Percentiles rank a stretch among this genome's conserved stretches.
Conservation (phyloP, 1,140 invertebrate species). For the Leptopilina clavipes region DNA sequence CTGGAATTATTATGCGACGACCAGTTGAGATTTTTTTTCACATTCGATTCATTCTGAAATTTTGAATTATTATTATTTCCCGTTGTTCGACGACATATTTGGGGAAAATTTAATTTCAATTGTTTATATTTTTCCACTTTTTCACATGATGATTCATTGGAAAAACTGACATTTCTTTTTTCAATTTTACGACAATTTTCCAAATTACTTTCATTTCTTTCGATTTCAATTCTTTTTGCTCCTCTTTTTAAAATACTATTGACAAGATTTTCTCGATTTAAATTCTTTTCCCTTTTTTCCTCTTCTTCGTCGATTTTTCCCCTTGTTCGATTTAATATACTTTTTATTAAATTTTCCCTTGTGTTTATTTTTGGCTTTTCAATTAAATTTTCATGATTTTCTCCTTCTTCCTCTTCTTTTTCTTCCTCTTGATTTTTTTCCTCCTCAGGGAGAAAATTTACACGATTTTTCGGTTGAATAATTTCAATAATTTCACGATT, state of each 20-base stretch:
- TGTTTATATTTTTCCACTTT: too few relatives aligned
- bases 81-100: too few relatives aligned
- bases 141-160: too few relatives aligned
- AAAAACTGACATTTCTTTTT: too few relatives aligned
- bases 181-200: too few relatives aligned
- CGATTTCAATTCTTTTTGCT: not conserved
- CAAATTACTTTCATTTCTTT: not conserved
- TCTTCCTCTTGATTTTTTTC: not conserved
- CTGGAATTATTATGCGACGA: not conserved
- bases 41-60: too few relatives aligned
- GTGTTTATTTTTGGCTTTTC: not conserved
- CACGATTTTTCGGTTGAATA: not conserved
- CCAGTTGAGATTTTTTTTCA: too few relatives aligned
- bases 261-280: not conserved
- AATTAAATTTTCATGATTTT: not conserved
- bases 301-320: not conserved
- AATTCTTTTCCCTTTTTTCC: conserved; percentile 21
- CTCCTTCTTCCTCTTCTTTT: not conserved
- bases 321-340: not conserved
- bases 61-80: too few relatives aligned
- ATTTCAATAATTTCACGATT: not conserved
- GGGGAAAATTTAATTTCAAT: too few relatives aligned
- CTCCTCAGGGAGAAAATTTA: too few relatives aligned
- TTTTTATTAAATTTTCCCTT: not conserved
- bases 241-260: conserved; percentile 5